Conservation (phyloP, 2,797 vertebrate species). For the Cynodonichthys magdalenae region DNA sequence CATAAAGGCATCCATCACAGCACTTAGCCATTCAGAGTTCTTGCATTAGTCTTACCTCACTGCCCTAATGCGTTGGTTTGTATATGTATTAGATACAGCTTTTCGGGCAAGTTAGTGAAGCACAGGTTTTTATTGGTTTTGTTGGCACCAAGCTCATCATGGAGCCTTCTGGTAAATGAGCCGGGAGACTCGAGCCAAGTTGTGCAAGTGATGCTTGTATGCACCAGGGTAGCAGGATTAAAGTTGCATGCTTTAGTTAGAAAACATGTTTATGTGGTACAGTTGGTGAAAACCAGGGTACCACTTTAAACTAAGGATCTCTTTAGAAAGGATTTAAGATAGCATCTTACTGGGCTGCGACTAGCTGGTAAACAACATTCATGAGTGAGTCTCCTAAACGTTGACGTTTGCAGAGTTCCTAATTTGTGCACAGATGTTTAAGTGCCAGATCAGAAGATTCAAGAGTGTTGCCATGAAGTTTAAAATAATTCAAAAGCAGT, state of each 20-base stretch:
- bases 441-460: slow-evolving; percentile 25
- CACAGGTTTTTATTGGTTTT: slow-evolving; percentile 11
- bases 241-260: background rate
- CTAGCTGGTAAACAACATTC: too few relatives aligned
- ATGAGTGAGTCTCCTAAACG: too few relatives aligned
- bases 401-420: too few relatives aligned
- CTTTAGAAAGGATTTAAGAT: too few relatives aligned
- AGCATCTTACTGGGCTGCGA: too few relatives aligned
- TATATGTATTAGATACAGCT: slow-evolving; percentile 35
- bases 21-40: slow-evolving; percentile 58
- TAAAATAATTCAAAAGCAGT: slow-evolving; percentile 19
- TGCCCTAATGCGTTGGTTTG: slow-evolving; percentile 39
- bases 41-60: slow-evolving; percentile 59
- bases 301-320: too few relatives aligned
- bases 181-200: background rate
- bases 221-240: slow-evolving; percentile 4
- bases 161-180: slow-evolving; percentile 22
- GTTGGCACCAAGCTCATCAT: slow-evolving; percentile 11
- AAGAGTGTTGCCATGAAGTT: slow-evolving; percentile 14
- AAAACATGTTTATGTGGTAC: background rate
- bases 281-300: background rate
- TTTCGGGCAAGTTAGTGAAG: slow-evolving; percentile 9
- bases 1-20: slow-evolving; percentile 68
- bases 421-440: background rate
- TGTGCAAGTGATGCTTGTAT: slow-evolving; percentile 15